A percentile compares a stretch with the other conserved stretches of the same genome.
Evolutionary conservation across 23 tunicate genomes (phyloP).

Genomic region (Clavelina lepadiformis): DNA sequence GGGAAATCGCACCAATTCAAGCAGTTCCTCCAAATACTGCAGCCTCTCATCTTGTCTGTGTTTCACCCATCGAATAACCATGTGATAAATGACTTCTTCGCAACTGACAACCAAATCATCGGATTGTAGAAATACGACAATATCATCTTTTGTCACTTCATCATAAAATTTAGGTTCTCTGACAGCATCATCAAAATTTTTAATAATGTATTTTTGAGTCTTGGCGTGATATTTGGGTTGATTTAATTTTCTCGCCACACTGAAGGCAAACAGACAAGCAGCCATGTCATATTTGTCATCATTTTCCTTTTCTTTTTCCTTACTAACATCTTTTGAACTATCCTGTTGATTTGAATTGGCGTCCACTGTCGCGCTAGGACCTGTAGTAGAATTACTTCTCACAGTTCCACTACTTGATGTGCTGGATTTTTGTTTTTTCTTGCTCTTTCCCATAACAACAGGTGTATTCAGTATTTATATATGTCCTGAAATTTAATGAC

Average conservation of each 20-base stretch:
- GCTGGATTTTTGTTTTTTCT: too few species aligned
- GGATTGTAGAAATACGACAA: not conserved
- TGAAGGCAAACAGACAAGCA: not conserved
- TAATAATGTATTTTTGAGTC: conserved; percentile 1
- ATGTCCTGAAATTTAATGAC: too few species aligned
- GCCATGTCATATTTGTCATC: not conserved
- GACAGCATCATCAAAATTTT: conserved; percentile 3
- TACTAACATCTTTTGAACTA: too few species aligned
- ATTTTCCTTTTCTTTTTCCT: not conserved
- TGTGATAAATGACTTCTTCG: conserved; percentile 1
- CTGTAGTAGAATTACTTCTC: too few species aligned
- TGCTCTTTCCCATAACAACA: too few species aligned
- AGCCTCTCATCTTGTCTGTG: not conserved
- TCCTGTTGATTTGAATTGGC: too few species aligned
- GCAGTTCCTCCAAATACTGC: not conserved
- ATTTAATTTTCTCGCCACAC: not conserved
- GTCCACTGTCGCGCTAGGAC: too few species aligned
- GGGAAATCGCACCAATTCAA: not conserved
- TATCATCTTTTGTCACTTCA: not conserved
- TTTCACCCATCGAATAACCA: not conserved
- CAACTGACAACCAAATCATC: not conserved
- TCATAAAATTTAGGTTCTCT: conserved; percentile 1
- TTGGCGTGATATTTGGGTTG: conserved; percentile 5
- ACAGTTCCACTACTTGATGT: too few species aligned
- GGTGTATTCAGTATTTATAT: too few species aligned